A percentile compares a stretch with the other conserved stretches of the same genome.
Evolutionary conservation across 2,797 vertebrate species (phyloP).

Genomic region (Brachymystax lenok): DNA sequence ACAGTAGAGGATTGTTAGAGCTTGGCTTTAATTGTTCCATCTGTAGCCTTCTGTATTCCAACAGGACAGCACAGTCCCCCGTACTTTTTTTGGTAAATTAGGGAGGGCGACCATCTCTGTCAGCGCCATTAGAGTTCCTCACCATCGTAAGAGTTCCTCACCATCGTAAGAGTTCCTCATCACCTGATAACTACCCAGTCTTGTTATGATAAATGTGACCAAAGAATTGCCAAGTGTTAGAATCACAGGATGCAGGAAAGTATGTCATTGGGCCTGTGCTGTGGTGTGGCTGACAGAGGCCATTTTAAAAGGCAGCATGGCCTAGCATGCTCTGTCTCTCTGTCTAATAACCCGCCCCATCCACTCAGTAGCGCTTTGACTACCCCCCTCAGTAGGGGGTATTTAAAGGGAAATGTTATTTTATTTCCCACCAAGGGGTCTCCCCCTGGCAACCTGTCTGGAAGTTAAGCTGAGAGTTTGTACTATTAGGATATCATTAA

Average conservation of each 20-base stretch:
- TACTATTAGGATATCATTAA: conserved; percentile 73
- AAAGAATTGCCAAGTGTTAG: neutral
- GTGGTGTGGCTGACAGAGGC: conserved; percentile 39
- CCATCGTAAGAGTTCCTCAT: neutral
- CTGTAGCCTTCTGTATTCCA: conserved; percentile 58
- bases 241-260: neutral
- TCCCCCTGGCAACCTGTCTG: conserved; percentile 61
- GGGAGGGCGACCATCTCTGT: no score
- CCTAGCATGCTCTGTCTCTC: neutral
- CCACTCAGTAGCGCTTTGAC: conserved; percentile 50
- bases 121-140: neutral
- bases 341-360: conserved; percentile 54
- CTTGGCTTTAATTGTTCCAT: conserved; percentile 71
- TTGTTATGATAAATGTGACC: neutral
- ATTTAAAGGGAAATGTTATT: conserved; percentile 66
- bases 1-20: conserved; percentile 66
- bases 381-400: conserved; percentile 40
- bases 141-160: neutral
- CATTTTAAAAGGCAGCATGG: conserved; percentile 33
- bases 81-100: no score
- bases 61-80: conserved; percentile 40
- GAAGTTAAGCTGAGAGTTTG: conserved; percentile 59
- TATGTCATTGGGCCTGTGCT: conserved; percentile 19
- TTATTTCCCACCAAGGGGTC: conserved; percentile 68
- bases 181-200: conserved; percentile 11